Base-by-base conservation (phyloP, 2,888 invertebrate species). In the Merodon equestris region DNA sequence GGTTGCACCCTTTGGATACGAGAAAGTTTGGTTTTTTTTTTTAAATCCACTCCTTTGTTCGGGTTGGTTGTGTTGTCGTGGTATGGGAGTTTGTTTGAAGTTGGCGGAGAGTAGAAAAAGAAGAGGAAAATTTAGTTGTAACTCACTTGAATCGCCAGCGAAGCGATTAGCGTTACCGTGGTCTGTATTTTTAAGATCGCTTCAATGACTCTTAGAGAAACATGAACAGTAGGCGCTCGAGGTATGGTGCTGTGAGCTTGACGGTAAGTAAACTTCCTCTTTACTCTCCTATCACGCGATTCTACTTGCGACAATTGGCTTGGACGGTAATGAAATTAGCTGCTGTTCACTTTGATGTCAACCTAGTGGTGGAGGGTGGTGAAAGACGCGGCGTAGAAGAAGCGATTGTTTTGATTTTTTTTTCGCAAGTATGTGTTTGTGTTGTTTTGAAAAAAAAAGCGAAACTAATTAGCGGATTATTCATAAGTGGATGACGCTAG, bases 391-490 rank as follows among this genome's bases (percentile, higher is more conserved):
- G 27, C 27, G 27, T 4, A 4, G 27, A 27, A 2, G 27, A 27
- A 4, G 27, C 27, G 7, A 27, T 7, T 27, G 27, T 27, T 7
- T 27, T 4, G 27, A n/a, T 36, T 36, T 10, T 36, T 36, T 10
- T 36, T 36, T 36, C 9, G 40, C 3, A 40, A 40, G 40, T 3
- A 10, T 1, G 40, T 3, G 3, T 40, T 40, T 40, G 40, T 9
- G 3, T 27, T 2, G 27, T 27, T 27, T 27, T 4, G 27, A 27
- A 27, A 27, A 27, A 27, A 27, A 27, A 27, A 27, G 50, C 56
- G 60, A 66, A 76, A 67, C 61, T 77, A 77, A 77, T 77, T 77
- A 72, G 72, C 67, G 44, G 19, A 72, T 58, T 77, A 67, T 71
- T 76, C 60, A 66, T 71, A 71, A 76, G 71, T 56, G 76, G 40